Evolutionary conservation across 2,113 vertebrate genomes (phyloP), one percentile per base, ranked within the genome.

Genomic region (Anas platyrhynchos): DNA sequence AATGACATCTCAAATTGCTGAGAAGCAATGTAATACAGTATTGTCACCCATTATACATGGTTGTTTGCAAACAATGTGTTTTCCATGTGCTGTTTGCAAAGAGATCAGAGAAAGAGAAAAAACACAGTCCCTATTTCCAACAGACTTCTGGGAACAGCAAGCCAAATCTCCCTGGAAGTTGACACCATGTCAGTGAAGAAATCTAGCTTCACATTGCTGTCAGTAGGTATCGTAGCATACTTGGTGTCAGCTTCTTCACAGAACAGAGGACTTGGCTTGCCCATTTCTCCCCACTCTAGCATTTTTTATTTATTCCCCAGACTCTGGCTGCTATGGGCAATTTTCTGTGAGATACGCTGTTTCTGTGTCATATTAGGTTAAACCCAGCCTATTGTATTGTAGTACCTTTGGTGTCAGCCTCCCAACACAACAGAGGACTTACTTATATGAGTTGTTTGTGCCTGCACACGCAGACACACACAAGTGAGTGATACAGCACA

Each of bases 251-350:
- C 25, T 86, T 62, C 32, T 86, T 92, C 38, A 16, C 55, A 36
- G 56, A 83, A 44, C 43, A 44, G 43, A 44, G 43, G 43, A 44
- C 43, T 44, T 44, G 72, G 13, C 61, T 75, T 78, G 13, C 15
- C 17, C 75, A 34, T 91, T 83, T 93, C 61, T 83, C 58, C 34
- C 21, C 32, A 12, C 62, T 0, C 0, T 31, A 71, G 3, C 8
- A 56, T 83, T 92, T 86, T 11, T 72, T 83, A 63, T 82, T 95
- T 91, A 61, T 92, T 95, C 52, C 44, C 59, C 81, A 65, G 31
- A 52, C 56, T 14, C 31, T 52, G 83, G 21, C 72, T 93, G 44
- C 86, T 84, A 2, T 52, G 52, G 65, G 78, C 61, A 58, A 88
- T 90, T 72, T 81, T 84, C 86, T 91, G 38, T 17, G 26, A 67